phyloP scores from a whole-genome alignment of 2,113 vertebrate species.

The Takifugu flavidus region DNA sequence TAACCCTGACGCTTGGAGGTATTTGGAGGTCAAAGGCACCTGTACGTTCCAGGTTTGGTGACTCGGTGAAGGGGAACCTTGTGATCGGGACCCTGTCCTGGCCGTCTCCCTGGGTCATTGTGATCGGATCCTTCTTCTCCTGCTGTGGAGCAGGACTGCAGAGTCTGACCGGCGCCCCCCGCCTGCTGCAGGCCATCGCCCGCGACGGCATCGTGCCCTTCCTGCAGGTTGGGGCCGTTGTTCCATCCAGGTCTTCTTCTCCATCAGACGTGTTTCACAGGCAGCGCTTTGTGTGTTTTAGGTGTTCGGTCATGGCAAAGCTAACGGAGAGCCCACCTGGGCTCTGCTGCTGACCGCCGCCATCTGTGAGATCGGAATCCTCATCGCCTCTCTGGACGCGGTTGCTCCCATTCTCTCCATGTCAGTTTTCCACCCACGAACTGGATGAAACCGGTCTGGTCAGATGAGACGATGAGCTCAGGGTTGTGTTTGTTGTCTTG shows the following conservation, averaged over 20 bases:
- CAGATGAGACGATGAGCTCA: conserved; percentile 1
- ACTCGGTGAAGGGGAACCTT: conserved; percentile 89
- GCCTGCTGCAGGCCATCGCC: conserved; percentile 92
- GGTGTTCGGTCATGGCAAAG: conserved; percentile 93
- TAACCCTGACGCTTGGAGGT: no score
- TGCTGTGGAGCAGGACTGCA: conserved; percentile 94
- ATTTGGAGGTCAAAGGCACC: no score
- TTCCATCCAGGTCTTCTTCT: neutral
- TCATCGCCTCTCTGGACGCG: conserved; percentile 92
- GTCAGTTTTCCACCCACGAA: conserved; percentile 70
- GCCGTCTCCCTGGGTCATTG: conserved; percentile 97
- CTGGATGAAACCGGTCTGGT: neutral
- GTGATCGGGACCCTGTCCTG: conserved; percentile 93
- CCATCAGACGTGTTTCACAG: neutral
- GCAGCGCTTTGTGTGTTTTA: conserved; percentile 38
- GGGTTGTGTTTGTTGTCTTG: neutral
- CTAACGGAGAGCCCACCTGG: conserved; percentile 96
- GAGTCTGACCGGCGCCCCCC: conserved; percentile 91
- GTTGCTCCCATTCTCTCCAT: conserved; percentile 97
- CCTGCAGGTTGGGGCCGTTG: conserved; percentile 76
- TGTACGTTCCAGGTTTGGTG: conserved; percentile 81
- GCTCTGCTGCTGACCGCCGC: conserved; percentile 87
- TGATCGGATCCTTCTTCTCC: conserved; percentile 97
- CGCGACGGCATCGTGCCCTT: conserved; percentile 93
- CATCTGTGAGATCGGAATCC: conserved; percentile 94